A percentile compares a stretch with the other conserved stretches of the same genome.
phyloP scores from a whole-genome alignment of 2,797 vertebrate genomes.

The Onychomys torridus region DNA sequence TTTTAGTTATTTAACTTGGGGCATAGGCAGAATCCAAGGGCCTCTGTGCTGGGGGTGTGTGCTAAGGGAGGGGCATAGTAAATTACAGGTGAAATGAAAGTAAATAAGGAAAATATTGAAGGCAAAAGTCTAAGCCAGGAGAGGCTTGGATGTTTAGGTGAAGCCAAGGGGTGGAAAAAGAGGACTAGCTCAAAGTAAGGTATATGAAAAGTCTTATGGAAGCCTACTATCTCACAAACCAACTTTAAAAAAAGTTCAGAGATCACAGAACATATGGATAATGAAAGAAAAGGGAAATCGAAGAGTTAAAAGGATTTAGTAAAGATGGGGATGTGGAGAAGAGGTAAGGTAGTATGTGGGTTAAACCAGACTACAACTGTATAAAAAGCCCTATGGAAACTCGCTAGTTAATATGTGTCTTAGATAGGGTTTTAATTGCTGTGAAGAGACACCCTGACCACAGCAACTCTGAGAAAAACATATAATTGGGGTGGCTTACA shows the following conservation, averaged over 20 bases:
- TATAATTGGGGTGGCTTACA: too few species aligned
- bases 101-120: neutral
- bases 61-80: neutral
- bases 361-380: neutral
- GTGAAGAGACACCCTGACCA: too few species aligned
- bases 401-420: neutral
- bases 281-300: neutral
- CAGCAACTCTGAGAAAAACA: too few species aligned
- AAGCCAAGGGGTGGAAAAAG: neutral
- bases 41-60: neutral
- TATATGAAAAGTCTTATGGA: neutral
- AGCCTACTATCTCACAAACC: neutral
- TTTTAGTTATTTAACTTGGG: neutral
- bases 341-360: neutral
- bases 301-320: neutral
- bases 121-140: neutral
- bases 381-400: neutral
- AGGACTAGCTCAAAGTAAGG: neutral
- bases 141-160: neutral
- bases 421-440: too few species aligned
- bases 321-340: neutral
- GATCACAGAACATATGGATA: neutral
- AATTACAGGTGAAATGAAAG: neutral
- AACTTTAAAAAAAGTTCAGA: neutral
- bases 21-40: neutral